Conservation (phyloP, 2,113 vertebrate species). For the Campylorhamphus procurvoides region DNA sequence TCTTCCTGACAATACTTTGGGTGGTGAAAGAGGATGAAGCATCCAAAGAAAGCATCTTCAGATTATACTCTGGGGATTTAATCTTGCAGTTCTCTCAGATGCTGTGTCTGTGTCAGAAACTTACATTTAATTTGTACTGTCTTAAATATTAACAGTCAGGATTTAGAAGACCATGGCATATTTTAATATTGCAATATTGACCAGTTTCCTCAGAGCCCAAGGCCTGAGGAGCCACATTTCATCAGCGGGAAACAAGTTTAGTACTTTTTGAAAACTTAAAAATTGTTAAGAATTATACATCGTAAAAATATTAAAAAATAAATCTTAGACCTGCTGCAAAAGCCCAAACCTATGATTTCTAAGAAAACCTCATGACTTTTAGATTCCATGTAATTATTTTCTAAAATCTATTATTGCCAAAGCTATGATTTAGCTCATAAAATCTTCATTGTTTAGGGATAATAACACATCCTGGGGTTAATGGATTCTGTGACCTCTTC, state of each 20-base stretch:
- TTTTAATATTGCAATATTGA: neutral
- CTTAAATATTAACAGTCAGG: neutral
- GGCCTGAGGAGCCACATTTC: neutral
- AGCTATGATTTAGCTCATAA: constrained; percentile 4
- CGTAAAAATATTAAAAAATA: neutral
- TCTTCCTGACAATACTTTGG: neutral
- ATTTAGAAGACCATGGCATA: neutral
- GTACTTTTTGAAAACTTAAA: neutral
- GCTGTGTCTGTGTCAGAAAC: neutral
- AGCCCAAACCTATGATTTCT: neutral
- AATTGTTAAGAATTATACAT: neutral
- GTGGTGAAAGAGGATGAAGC: neutral
- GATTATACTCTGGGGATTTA: neutral
- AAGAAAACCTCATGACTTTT: neutral
- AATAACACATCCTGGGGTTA: neutral
- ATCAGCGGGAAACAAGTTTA: fast-evolving
- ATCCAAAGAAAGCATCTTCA: neutral
- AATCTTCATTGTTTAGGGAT: neutral
- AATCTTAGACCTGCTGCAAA: neutral
- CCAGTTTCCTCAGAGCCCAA: neutral
- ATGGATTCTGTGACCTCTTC: neutral
- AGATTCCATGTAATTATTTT: neutral
- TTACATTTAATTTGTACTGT: neutral
- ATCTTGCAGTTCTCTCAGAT: neutral
- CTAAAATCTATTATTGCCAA: neutral